Conservation (phyloP, 2,797 vertebrate species). For the Novumbra hubbsi region DNA sequence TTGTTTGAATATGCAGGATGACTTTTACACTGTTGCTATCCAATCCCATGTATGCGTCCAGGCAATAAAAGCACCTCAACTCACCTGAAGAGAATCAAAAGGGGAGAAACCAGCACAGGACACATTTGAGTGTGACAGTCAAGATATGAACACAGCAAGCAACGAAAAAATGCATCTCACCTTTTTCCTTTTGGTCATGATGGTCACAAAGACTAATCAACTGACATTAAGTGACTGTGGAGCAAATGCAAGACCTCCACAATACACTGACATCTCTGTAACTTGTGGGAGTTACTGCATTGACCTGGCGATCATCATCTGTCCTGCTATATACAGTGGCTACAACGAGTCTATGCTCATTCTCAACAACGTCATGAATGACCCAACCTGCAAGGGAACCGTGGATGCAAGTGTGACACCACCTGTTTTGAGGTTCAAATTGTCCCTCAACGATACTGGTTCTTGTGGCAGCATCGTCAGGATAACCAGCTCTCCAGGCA, state of each 20-base stretch:
- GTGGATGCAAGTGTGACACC: slow-evolving; percentile 47
- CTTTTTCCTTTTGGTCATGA: slow-evolving; percentile 54
- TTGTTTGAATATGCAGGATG: slow-evolving; percentile 43
- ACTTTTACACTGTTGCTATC: slow-evolving; percentile 64
- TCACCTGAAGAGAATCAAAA: slow-evolving; percentile 38
- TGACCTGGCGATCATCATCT: slow-evolving; percentile 53
- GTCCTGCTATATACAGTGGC: slow-evolving; percentile 63
- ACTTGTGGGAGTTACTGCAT: slow-evolving; percentile 70
- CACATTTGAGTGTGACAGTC: slow-evolving; percentile 14
- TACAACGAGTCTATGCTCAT: slow-evolving; percentile 53
- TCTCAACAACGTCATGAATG: slow-evolving; percentile 31
- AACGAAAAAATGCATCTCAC: slow-evolving; percentile 51
- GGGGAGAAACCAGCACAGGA: not conserved
- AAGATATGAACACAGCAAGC: slow-evolving; percentile 8
- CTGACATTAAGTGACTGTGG: slow-evolving; percentile 48
- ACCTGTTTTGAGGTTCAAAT: slow-evolving; percentile 57
- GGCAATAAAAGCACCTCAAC: slow-evolving; percentile 52
- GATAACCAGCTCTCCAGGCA: slow-evolving; percentile 49
- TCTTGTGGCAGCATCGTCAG: slow-evolving; percentile 59
- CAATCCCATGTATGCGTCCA: slow-evolving; percentile 41
- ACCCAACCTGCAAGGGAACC: slow-evolving; percentile 50
- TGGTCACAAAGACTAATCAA: slow-evolving; percentile 55
- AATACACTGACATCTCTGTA: slow-evolving; percentile 67
- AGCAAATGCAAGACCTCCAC: slow-evolving; percentile 52
- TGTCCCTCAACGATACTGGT: slow-evolving; percentile 64